Base-by-base conservation (phyloP, 2,888 invertebrate genomes). In the Polia nebulosa region DNA sequence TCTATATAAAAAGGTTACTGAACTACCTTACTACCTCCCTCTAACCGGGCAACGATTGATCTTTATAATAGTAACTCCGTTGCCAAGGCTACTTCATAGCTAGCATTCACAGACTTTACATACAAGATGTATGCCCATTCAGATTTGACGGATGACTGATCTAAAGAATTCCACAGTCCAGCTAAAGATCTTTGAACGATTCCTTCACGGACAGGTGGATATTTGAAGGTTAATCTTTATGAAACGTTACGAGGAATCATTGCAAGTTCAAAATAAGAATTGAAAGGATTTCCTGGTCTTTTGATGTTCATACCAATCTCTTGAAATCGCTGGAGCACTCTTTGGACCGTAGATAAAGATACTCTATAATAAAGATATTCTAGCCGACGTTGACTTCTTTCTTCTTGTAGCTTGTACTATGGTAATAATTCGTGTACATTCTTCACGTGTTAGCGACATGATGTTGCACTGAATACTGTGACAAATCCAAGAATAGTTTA, bases 161-260 rank as follows among this genome's bases (percentile, higher is more conserved):
- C 36, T 29, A 5, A 72, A 63, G 64, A 71, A 67, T 66, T 70
- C 51, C 9, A 59, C n/a, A 58, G 64, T 61, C 29, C 49, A 66
- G 58, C 62, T 34, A 47, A n/a, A 53, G 56, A 66, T 52, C 81
- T 78, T 81, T 76, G 69, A 80, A 51, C 41, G 63, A 65, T 62
- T 63, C 67, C 29, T 63, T 78, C 20, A 67, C 61, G 67, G 68
- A 15, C 25, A 49, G 6, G 1, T 74, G 60, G 9, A 34, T 25
- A 20, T 70, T 32, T 53, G 36, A 62, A 56, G 44, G 62, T 56
- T 22, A 27, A 41, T 27, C 41, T 63, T 62, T 53, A 22, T 29
- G n/a, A 1, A 27, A 61, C 3, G 8, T 32, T 39, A 3, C 57
- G 17, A 41, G 5, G 15, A 36, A 44, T 49, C 29, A 63, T 44